Percentiles rank a stretch among this genome's conserved stretches.
Evolutionary conservation across 2,797 vertebrate genomes (phyloP).

Genomic region (Etheostoma nigrum): DNA sequence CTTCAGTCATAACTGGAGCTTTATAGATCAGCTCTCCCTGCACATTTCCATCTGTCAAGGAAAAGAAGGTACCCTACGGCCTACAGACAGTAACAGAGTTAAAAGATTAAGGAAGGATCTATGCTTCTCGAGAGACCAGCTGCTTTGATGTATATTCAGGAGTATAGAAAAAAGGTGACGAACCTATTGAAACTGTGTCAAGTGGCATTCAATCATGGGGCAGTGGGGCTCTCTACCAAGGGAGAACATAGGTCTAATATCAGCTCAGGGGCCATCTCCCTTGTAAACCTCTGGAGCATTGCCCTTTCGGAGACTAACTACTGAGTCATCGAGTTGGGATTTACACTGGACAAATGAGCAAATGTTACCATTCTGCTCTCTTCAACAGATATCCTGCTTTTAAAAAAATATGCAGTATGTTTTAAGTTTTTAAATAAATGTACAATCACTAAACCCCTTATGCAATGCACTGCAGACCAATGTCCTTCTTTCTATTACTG

Average conservation of each 20-base stretch:
- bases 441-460: too few species aligned
- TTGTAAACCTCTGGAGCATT: constrained; percentile 55
- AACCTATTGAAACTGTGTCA: constrained; percentile 85
- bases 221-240: constrained; percentile 70
- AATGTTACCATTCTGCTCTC: background rate
- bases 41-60: constrained; percentile 58
- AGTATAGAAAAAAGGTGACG: constrained; percentile 79
- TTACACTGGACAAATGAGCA: constrained; percentile 30
- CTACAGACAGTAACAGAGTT: constrained; percentile 50
- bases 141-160: constrained; percentile 82
- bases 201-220: constrained; percentile 77
- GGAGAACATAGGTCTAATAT: constrained; percentile 56
- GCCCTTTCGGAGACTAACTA: constrained; percentile 73
- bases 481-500: too few species aligned
- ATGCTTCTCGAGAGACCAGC: constrained; percentile 62
- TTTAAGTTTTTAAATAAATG: background rate
- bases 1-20: constrained; percentile 52
- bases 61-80: constrained; percentile 51
- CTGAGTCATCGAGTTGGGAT: constrained; percentile 71
- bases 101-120: constrained; percentile 52
- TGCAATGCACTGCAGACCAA: too few species aligned
- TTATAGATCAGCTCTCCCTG: constrained; percentile 49
- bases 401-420: background rate
- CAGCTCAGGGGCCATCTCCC: constrained; percentile 57
- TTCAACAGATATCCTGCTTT: constrained; percentile 1